Base-by-base conservation (phyloP, 92 coral and sea anemone genomes). In the Actinernus sp. region DNA sequence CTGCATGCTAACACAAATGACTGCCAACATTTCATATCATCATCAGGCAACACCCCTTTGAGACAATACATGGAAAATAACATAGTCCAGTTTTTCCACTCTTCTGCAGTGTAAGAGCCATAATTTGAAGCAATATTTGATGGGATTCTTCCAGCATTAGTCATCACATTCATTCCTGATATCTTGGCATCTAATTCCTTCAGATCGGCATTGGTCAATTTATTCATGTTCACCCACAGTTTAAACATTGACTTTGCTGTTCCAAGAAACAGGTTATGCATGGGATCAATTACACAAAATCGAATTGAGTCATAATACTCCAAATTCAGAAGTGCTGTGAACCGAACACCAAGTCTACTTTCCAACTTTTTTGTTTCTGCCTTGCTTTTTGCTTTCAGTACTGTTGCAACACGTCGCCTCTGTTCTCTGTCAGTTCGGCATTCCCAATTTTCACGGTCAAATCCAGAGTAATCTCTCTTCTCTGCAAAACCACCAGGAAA, bases 401-500 rank as follows among this genome's bases (percentile, higher is more conserved):
- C 58, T 39, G 34, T 70, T n/a, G 10, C 31, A 2, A 83, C 82
- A 57, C 71, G 61, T 43, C 79, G 26, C 27, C 77, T 49, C 43
- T 84, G 90, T 38, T 67, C 63, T 4, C 32, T 57, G 4, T 63
- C 54, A 3, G 73, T 60, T 33, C 90, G 40, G 31, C 53, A 68
- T 45, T 46, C 69, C 91, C 91, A 77, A 13, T 68, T 31, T 24
- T 85, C 82, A 12, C 73, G 44, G 52, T 86, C 55, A 61, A 83
- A 75, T 22, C 89, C 79, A 38, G 72, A 58, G 58, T 61, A 83
- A 29, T 83, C 63, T 26, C 31, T 55, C 23, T 16, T 68, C 38
- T 68, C 74, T 14, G 77, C 78, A 74, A 83, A 83, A 8, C 78
- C 79, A 7, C 90, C 90, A 29, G 90, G 71, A 48, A 83, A 76